phyloP scores from a whole-genome alignment of 2,888 invertebrate species.

The Drosophila setosimentum region DNA sequence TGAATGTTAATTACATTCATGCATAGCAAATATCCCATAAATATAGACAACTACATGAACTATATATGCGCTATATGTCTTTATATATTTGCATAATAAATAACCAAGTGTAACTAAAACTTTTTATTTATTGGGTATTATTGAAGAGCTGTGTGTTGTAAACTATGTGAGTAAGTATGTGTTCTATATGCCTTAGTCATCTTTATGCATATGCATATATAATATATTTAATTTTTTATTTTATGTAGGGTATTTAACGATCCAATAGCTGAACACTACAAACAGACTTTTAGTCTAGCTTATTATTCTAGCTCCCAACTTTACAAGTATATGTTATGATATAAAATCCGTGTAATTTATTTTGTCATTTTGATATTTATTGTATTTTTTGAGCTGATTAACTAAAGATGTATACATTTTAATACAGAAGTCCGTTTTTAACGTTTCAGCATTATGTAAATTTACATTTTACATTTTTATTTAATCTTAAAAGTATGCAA shows the following conservation, averaged over 20 bases:
- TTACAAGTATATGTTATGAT: neutral
- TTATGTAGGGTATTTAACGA: neutral
- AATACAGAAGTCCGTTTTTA: neutral
- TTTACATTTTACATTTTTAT: neutral
- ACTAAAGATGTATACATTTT: neutral
- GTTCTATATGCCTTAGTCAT: neutral
- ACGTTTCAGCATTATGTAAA: neutral
- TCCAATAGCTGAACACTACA: neutral
- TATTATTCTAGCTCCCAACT: neutral
- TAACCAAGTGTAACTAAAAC: constrained; percentile 37
- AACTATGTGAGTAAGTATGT: neutral
- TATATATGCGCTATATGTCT: constrained; percentile 14
- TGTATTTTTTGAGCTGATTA: neutral
- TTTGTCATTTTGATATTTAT: neutral
- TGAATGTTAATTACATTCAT: constrained; percentile 33
- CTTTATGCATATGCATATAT: neutral
- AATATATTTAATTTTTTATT: neutral
- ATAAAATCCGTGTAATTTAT: neutral
- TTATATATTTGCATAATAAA: constrained; percentile 57
- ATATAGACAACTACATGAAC: constrained; percentile 28
- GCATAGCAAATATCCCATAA: constrained; percentile 58
- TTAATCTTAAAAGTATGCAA: neutral
- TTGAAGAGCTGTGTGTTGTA: neutral
- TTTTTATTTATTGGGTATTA: neutral
- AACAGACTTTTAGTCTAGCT: neutral